Conservation (phyloP, 2,113 vertebrate genomes). For the Upupa epops region DNA sequence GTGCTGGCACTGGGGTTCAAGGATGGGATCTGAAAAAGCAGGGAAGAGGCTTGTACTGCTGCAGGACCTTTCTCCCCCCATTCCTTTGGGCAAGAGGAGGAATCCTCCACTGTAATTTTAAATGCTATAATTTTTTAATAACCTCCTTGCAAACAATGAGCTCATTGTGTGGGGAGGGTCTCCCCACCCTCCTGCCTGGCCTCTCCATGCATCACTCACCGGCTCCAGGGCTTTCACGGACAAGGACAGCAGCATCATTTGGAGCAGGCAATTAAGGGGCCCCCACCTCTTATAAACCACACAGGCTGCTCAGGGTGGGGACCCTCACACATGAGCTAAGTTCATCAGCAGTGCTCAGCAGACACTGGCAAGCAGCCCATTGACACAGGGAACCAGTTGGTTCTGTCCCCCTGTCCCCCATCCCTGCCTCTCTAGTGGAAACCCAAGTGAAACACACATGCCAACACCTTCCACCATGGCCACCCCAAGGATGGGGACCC, state of each 20-base stretch:
- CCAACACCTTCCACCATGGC: background rate
- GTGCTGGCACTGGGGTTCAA: background rate
- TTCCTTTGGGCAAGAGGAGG: constrained; percentile 19
- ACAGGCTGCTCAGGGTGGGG: background rate
- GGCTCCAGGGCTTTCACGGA: background rate
- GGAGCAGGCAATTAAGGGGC: background rate
- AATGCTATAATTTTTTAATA: constrained; percentile 67
- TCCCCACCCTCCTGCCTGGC: background rate
- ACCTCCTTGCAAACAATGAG: constrained; percentile 46
- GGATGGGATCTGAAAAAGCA: background rate
- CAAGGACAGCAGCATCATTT: background rate
- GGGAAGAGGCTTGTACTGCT: background rate
- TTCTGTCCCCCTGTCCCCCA: background rate
- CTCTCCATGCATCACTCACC: background rate
- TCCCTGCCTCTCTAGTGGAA: background rate
- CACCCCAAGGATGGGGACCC: background rate
- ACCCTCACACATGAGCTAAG: background rate
- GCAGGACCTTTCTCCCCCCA: background rate
- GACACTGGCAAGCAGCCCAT: background rate
- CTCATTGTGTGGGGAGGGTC: constrained; percentile 39
- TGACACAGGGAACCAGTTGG: background rate
- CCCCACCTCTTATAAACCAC: background rate
- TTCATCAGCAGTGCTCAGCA: background rate
- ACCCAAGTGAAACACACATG: fast-evolving
- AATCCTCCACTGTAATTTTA: constrained; percentile 56